These are phyloP conservation scores for Pholis gunnellus DNA, from an alignment of 2,113 vertebrate genomes.

Conservation along the genomic window DNA sequence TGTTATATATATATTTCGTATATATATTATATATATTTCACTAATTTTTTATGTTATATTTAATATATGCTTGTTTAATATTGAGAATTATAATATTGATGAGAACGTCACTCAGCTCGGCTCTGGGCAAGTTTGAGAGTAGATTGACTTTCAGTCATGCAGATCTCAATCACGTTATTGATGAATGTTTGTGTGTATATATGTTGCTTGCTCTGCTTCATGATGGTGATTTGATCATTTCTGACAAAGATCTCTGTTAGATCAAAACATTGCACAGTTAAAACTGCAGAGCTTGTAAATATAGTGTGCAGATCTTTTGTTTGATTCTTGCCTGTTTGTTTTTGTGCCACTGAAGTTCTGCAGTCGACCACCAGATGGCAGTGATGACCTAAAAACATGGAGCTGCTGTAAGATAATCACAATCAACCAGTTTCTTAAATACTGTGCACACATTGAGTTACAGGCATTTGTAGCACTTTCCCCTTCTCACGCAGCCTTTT, in stretches of 20 bases:
- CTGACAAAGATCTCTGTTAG: not conserved
- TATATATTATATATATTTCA: no score
- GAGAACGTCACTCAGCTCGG: not conserved
- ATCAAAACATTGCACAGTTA: not conserved
- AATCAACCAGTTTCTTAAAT: not conserved
- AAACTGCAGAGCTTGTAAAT: not conserved
- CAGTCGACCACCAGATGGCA: slow-evolving; percentile 70
- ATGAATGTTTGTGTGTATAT: not conserved
- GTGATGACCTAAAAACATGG: not conserved
- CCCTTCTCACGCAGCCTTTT: not conserved
- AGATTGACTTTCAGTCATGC: not conserved
- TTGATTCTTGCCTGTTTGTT: not conserved
- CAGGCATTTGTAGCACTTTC: not conserved
- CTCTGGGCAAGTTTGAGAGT: not conserved
- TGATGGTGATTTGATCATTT: not conserved
- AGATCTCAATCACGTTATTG: not conserved
- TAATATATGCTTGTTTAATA: not conserved
- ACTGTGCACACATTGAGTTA: not conserved
- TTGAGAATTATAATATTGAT: no score
- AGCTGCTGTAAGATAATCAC: not conserved
- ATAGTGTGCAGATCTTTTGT: not conserved
- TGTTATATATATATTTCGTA: no score
- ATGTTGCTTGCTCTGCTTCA: not conserved
- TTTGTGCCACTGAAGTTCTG: not conserved
- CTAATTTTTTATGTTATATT: no score